phyloP scores from a whole-genome alignment of 2,113 vertebrate genomes.

The Gallinago undulata region DNA sequence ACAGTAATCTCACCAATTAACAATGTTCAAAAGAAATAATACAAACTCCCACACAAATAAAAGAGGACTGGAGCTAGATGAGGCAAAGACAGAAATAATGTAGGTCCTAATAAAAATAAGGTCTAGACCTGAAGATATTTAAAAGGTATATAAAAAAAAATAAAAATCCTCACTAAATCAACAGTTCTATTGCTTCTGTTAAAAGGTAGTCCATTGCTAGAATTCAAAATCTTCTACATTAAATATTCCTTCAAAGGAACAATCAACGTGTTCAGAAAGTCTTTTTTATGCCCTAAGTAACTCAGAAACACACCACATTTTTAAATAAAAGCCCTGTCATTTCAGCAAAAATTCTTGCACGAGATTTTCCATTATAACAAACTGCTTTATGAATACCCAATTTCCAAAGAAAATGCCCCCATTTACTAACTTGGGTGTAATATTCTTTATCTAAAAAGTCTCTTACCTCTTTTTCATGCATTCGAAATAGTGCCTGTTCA shows the following conservation, averaged over 20 bases:
- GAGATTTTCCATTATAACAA: not conserved
- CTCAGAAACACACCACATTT: not conserved
- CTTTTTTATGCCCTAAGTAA: not conserved
- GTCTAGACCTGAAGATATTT: not conserved
- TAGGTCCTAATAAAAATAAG: not conserved
- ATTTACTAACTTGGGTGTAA: not conserved
- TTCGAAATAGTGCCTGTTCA: constrained; percentile 53
- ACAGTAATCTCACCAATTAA: not conserved
- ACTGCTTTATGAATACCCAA: not conserved
- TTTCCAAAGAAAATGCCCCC: not conserved
- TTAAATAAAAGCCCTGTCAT: not conserved
- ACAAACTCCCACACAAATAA: not conserved
- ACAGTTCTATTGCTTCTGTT: not conserved
- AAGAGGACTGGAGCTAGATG: not conserved
- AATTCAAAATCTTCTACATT: not conserved
- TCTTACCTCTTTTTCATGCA: constrained; percentile 80
- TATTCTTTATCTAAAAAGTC: not conserved
- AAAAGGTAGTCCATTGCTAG: not conserved
- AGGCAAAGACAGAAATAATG: not conserved
- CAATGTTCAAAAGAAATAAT: not conserved
- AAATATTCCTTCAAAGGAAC: not conserved
- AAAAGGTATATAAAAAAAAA: not conserved
- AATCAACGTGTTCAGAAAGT: not conserved
- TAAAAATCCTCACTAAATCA: not conserved
- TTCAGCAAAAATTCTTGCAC: not conserved